Evolutionary conservation across 2,888 invertebrate genomes (phyloP), one percentile per base, ranked within the genome.

Genomic region (Orthosia incerta): DNA sequence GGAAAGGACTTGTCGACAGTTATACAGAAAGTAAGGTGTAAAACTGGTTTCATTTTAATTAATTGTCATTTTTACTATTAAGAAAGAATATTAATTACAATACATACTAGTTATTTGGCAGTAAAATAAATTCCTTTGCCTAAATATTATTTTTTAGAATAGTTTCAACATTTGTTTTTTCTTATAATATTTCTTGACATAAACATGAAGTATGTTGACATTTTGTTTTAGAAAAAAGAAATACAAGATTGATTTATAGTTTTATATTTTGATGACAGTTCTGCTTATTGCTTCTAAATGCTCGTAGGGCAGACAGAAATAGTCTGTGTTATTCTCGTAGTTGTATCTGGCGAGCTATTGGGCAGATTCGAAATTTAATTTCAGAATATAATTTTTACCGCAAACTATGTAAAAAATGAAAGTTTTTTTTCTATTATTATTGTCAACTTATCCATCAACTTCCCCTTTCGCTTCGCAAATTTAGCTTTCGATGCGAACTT

Each of bases 251-350:
- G 59, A 57, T 73, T 70, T 68, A 65, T 48, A 55, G n/a, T 61
- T 74, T 50, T 68, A 70, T 55, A 45, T 50, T 70, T 55, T 79
- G 63, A 71, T 64, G 59, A 68, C 53, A 15, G 20, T 57, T 23
- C 39, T 56, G 61, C 68, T 65, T 80, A 68, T 61, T 55, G 46
- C 67, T 77, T 70, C 53, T 61, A 57, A 67, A 65, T 71, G 20
- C 16, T 62, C 57, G 31, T 66, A 69, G 76, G 50, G 13, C 39
- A 39, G 77, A 77, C 77, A 76, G 31, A 81, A 73, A 81, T 81
- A 80, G 67, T 50, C n/a, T 31, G 31, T 53, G 60, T 46, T 51
- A 67, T 76, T 77, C 20, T 69, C 13, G 55, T 76, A 53, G 56
- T 26, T 57, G 26, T 70, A 53, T 64, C 63, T 55, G 20, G 18